These are phyloP conservation scores for Globodera rostochiensis DNA, from an alignment of 1,140 invertebrate species.

Conservation along the genomic window DNA sequence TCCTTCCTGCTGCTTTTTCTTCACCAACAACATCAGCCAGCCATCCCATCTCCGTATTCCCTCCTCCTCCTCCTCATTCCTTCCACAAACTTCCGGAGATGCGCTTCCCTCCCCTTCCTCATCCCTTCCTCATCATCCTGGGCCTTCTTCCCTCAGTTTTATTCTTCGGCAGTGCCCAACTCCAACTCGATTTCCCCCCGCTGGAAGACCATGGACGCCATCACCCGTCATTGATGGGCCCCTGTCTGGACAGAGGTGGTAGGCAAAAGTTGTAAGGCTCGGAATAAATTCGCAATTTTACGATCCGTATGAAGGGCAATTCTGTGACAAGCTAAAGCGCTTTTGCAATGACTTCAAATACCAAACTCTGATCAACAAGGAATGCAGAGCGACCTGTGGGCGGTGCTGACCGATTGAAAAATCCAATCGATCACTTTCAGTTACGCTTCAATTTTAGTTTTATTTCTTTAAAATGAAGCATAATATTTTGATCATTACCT, in stretches of 20 bases:
- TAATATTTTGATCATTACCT: no score
- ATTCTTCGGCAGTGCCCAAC: conserved; percentile 11
- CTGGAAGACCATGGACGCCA: conserved; percentile 24
- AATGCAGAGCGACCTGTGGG: conserved; percentile 38
- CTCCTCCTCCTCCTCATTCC: no score
- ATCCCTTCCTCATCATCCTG: background rate
- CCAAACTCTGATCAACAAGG: conserved; percentile 43
- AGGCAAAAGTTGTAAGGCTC: background rate
- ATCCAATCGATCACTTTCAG: background rate
- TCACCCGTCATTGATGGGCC: conserved; percentile 18
- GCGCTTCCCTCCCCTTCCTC: background rate
- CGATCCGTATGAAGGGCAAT: conserved; percentile 23
- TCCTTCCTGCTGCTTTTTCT: background rate
- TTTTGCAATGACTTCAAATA: conserved; percentile 45
- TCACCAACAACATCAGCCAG: no score
- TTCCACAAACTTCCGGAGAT: background rate
- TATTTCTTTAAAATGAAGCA: no score
- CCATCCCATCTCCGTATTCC: no score
- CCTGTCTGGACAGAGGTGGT: conserved; percentile 34
- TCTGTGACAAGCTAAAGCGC: conserved; percentile 37
- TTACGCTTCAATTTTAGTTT: no score
- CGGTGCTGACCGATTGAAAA: conserved; percentile 27
- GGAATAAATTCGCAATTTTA: background rate
- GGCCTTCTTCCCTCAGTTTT: conserved; percentile 8
- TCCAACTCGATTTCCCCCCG: conserved; percentile 6